Base-by-base conservation (phyloP, 2,888 invertebrate genomes). In the Lamellibrachia columna region DNA sequence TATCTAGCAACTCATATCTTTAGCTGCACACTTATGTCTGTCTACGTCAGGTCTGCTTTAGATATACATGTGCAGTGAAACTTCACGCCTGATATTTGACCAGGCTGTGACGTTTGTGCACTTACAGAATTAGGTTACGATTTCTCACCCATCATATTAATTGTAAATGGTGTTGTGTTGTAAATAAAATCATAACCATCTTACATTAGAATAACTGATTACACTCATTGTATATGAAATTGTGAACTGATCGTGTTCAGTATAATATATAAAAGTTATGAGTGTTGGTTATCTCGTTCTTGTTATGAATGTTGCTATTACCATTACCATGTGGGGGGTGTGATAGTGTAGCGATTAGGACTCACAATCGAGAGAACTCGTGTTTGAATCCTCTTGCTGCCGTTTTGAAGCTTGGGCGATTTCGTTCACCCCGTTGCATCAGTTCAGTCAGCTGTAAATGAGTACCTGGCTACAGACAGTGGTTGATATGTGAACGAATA, bases 251-350 rank as follows among this genome's bases (percentile, higher is more conserved):
- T 75, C n/a, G 75, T 75, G 75, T 75, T 75, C 75, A 75, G 75
- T 75, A 3, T 75, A 75, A 75, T 75, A 75, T 75, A 75, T 75
- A 75, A 75, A 75, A 75, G 75, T 75, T 75, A 75, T 75, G 75
- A 75, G 75, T 75, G 75, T 75, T 75, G 22, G 75, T 75, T 15
- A n/a, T 75, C 22, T 15, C n/a, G 22, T 22, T 75, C 22, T 75
- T 75, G 22, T 75, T 75, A 22, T 22, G 75, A 75, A 22, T 75
- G 75, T 15, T n/a, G n/a, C 75, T 75, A 58, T 58, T 7, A 58
- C 8, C 15, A 11, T 58, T 2, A 58, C 15, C 8, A 8, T 2
- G 58, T 2, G 7, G 11, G 11, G 58, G 8, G 8, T 11, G 8
- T 7, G 8, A 7, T 15, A 58, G 58, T 11, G 58, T 3, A 11